Evolutionary conservation across 2,888 invertebrate genomes (phyloP), one percentile per base, ranked within the genome.

Genomic region (Lasioglossum zephyrum): DNA sequence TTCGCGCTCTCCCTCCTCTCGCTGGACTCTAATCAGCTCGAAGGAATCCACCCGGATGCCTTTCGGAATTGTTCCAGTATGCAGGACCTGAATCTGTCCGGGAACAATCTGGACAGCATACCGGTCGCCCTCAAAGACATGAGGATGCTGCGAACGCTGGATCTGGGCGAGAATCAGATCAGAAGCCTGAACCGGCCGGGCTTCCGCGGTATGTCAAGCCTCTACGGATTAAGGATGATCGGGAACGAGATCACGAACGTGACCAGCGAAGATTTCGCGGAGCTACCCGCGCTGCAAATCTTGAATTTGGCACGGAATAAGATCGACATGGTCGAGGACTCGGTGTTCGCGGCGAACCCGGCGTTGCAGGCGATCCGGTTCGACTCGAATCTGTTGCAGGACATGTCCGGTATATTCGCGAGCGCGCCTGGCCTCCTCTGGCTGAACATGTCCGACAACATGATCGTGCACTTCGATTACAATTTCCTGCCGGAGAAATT

Each of bases 401-500:
- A 98, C 95, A 97, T 99, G 89, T 97, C 97, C 94, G 98, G 97
- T 66, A 96, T 98, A 88, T 98, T 99, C 95, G 97, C 97, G 91
- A 97, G 98, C 95, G 97, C 98, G 94, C 97, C 97, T 18, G 97
- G 97, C 92, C 95, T 99, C 90, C 96, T 98, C 93, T 98, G 98
- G 98, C 96, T 99, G 79, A 99, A 99, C 95, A 97, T 99, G 93
- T 98, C 98, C 89, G 98, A 98, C 96, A 99, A 99, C 96, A 97
- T 97, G 95, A 96, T 99, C 93, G 97, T 97, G 94, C 97, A 97
- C 96, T 98, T 99, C 95, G 98, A 98, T 95, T 99, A 98, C 95
- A 96, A 97, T 44, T 96, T 98, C 90, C 97, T 99, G 88, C 98
- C 99, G 22, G 96, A 96, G 92, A 97, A 97, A 87, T 96, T 99